phyloP scores from a whole-genome alignment of 92 coral and sea anemone genomes.

The Virgularia gustaviana region DNA sequence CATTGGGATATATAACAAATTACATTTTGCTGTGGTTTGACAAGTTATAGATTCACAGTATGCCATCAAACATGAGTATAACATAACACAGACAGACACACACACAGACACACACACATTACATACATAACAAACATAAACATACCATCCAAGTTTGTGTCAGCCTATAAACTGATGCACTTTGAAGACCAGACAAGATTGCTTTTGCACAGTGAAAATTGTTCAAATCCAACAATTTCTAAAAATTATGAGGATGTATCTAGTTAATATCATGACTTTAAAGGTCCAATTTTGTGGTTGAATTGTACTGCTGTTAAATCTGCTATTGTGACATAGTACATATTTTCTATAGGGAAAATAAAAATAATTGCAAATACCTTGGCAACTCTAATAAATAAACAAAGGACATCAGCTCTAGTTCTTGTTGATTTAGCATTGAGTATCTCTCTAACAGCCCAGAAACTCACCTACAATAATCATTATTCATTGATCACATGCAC shows the following conservation, averaged over 20 bases:
- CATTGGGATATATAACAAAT: too few relatives aligned
- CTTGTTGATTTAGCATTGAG: conserved; percentile 83
- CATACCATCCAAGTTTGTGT: conserved; percentile 90
- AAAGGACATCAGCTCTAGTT: conserved; percentile 79
- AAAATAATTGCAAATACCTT: conserved; percentile 57
- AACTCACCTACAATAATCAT: conserved; percentile 66
- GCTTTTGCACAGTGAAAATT: conserved; percentile 89
- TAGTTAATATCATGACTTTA: background rate
- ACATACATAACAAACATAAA: background rate
- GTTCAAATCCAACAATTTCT: conserved; percentile 87
- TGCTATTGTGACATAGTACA: background rate
- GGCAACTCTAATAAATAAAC: conserved; percentile 83
- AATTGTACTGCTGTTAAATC: background rate
- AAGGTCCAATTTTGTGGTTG: background rate
- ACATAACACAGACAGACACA: background rate
- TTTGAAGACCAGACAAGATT: conserved; percentile 91
- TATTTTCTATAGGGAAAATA: background rate
- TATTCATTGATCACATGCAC: too few relatives aligned
- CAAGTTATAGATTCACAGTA: too few relatives aligned
- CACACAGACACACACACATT: background rate
- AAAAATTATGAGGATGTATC: too few relatives aligned
- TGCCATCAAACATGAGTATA: too few relatives aligned
- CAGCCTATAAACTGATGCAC: conserved; percentile 89
- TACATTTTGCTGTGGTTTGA: too few relatives aligned
- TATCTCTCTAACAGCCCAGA: conserved; percentile 94